These are phyloP conservation scores for Eulemur coronatus DNA, from an alignment of 2,797 vertebrate species.

Conservation along the genomic window DNA sequence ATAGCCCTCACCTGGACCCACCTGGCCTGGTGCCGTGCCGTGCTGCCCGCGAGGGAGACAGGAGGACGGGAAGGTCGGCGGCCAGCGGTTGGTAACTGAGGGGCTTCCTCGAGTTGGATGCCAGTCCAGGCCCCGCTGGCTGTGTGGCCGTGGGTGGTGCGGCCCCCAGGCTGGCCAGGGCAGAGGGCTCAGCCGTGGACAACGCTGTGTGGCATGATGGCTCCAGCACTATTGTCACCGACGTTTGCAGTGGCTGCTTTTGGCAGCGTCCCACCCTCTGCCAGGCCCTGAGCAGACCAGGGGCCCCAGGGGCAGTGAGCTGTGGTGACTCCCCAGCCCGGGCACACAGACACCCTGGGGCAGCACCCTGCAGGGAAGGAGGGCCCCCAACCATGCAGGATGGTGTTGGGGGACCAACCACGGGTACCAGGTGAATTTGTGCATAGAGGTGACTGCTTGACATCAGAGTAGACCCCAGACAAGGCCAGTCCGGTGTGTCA, in stretches of 20 bases:
- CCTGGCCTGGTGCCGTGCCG: background rate
- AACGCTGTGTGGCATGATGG: accelerated
- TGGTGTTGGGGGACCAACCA: too few species aligned
- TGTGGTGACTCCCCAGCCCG: background rate
- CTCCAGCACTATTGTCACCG: accelerated
- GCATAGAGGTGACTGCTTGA: background rate
- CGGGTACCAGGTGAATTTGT: background rate
- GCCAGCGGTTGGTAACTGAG: background rate
- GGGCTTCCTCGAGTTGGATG: background rate
- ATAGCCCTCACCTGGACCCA: background rate
- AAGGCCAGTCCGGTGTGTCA: background rate
- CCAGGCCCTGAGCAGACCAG: background rate
- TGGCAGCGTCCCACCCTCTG: background rate
- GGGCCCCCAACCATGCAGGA: background rate
- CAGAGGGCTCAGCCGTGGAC: background rate
- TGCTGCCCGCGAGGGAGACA: background rate
- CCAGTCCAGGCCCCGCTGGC: background rate
- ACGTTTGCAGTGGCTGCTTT: background rate
- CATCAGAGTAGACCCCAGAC: too few species aligned
- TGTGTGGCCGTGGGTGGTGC: background rate
- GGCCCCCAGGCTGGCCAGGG: background rate
- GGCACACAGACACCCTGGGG: background rate
- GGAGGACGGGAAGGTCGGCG: background rate
- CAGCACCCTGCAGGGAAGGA: background rate
- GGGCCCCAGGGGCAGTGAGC: background rate